Evolutionary conservation across 2,888 invertebrate genomes (phyloP).

Genomic region (Priocnemis perturbator): DNA sequence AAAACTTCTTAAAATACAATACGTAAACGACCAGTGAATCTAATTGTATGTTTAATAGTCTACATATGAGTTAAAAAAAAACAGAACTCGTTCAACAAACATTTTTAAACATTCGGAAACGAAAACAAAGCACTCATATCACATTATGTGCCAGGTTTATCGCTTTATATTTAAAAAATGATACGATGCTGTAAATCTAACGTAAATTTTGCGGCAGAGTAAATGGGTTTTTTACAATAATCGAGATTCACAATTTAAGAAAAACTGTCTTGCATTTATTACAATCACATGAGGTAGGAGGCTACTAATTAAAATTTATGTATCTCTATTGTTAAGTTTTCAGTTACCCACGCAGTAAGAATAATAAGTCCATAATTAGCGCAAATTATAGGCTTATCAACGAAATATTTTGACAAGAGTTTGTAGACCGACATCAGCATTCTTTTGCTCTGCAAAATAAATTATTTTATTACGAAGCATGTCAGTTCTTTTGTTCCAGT

Average conservation of each 20-base stretch:
- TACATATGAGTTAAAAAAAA: too few relatives aligned
- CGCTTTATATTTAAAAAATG: too few relatives aligned
- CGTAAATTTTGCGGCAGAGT: too few relatives aligned
- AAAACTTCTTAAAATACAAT: too few relatives aligned
- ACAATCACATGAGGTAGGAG: slow-evolving; percentile 35
- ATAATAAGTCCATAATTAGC: slow-evolving; percentile 1
- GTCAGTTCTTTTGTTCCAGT: background rate
- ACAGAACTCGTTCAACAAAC: too few relatives aligned
- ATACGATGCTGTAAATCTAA: too few relatives aligned
- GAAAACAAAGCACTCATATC: too few relatives aligned
- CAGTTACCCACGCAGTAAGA: background rate
- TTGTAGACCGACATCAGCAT: background rate
- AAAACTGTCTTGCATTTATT: slow-evolving; percentile 23
- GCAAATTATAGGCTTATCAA: slow-evolving; percentile 13
- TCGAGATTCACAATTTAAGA: slow-evolving; percentile 18
- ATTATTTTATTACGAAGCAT: background rate
- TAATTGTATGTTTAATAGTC: too few relatives aligned
- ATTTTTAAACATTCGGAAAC: too few relatives aligned
- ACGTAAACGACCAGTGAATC: too few relatives aligned
- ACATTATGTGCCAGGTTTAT: too few relatives aligned
- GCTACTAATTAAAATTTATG: slow-evolving; percentile 32
- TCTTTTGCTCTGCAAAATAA: background rate
- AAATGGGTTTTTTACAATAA: slow-evolving; percentile 20
- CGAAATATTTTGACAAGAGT: background rate
- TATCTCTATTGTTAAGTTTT: slow-evolving; percentile 14